A percentile compares a stretch with the other conserved stretches of the same genome.
Conservation (phyloP, 2,797 vertebrate species). For the Helostoma temminkii region DNA sequence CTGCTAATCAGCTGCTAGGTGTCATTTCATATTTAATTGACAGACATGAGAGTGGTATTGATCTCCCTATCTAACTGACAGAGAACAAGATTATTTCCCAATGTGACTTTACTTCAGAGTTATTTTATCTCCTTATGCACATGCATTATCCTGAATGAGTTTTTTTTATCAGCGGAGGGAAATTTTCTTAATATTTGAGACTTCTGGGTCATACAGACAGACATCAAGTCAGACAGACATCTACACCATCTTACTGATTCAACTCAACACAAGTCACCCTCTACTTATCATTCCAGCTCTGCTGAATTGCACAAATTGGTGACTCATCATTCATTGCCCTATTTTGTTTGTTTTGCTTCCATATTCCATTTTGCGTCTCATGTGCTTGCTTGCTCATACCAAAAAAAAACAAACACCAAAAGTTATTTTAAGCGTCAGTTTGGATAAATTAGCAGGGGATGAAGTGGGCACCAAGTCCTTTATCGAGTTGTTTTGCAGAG, state of each 20-base stretch:
- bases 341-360: slow-evolving; percentile 35
- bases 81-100: not conserved
- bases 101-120: not conserved
- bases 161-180: slow-evolving; percentile 19
- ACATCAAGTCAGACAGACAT: slow-evolving; percentile 21
- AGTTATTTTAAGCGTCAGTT: slow-evolving; percentile 56
- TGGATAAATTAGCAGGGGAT: slow-evolving; percentile 40
- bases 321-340: slow-evolving; percentile 28
- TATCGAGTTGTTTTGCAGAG: slow-evolving; percentile 25
- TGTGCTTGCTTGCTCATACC: slow-evolving; percentile 18
- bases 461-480: slow-evolving; percentile 17
- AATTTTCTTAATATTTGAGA: slow-evolving; percentile 28
- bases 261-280: slow-evolving; percentile 18
- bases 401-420: slow-evolving; percentile 12
- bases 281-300: slow-evolving; percentile 24
- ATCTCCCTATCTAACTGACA: not conserved
- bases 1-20: not conserved
- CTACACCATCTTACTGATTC: slow-evolving; percentile 8
- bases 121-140: not conserved
- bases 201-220: slow-evolving; percentile 31
- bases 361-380: slow-evolving; percentile 43
- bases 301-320: slow-evolving; percentile 48
- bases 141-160: not conserved
- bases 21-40: not conserved
- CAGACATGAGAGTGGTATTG: not conserved